phyloP scores from a whole-genome alignment of 2,113 vertebrate genomes.

The Eretmochelys imbricata region DNA sequence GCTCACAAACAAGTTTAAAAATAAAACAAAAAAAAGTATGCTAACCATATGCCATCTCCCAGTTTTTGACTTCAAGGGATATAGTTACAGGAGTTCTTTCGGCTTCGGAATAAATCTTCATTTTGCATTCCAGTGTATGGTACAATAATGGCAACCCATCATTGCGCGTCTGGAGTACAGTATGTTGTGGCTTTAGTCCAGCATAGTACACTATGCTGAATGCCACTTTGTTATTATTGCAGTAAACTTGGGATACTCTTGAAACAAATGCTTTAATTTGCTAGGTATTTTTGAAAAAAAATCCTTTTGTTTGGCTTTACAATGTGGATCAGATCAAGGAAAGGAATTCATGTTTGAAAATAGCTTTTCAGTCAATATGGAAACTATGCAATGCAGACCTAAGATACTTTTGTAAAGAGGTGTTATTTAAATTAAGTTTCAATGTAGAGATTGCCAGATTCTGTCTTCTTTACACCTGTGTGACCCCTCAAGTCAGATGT shows the following conservation, averaged over 20 bases:
- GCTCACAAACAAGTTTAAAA: slow-evolving; percentile 73
- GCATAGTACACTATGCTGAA: slow-evolving; percentile 35
- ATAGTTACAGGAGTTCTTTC: slow-evolving; percentile 65
- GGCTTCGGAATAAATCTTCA: slow-evolving; percentile 56
- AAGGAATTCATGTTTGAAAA: slow-evolving; percentile 53
- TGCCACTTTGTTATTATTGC: slow-evolving; percentile 67
- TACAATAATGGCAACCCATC: slow-evolving; percentile 53
- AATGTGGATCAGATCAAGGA: slow-evolving; percentile 52
- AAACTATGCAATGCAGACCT: slow-evolving; percentile 22
- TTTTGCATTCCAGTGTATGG: slow-evolving; percentile 61
- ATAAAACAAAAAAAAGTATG: slow-evolving; percentile 69
- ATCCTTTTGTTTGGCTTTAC: slow-evolving; percentile 58
- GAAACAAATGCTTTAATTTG: slow-evolving; percentile 71
- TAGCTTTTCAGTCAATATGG: slow-evolving; percentile 53
- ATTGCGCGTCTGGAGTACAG: neutral
- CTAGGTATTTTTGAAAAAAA: slow-evolving; percentile 2
- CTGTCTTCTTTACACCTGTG: slow-evolving; percentile 9
- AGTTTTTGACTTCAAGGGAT: slow-evolving; percentile 54
- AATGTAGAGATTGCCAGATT: neutral
- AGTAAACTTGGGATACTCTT: slow-evolving; percentile 58
- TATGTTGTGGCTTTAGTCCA: slow-evolving; percentile 45
- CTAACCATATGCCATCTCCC: slow-evolving; percentile 52
- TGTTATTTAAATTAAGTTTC: neutral
- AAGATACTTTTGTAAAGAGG: neutral
- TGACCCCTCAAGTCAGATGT: neutral